These are phyloP conservation scores for Rhea americana DNA, from an alignment of 2,113 vertebrate genomes.

Conservation along the genomic window DNA sequence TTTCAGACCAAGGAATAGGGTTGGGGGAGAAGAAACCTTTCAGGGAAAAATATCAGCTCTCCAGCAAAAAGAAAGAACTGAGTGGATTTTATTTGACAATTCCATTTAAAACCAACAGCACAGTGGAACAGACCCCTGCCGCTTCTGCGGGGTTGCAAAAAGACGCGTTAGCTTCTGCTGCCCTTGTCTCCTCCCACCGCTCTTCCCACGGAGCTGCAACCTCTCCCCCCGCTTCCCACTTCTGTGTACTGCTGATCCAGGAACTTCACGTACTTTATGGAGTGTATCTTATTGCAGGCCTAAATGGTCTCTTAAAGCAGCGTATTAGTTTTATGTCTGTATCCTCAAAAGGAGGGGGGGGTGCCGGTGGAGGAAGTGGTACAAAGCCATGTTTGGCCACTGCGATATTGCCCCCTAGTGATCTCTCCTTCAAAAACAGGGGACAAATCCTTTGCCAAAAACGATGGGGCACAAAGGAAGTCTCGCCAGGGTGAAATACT, in stretches of 20 bases:
- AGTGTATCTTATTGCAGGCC: not conserved
- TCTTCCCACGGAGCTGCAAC: not conserved
- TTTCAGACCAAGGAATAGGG: too few relatives aligned
- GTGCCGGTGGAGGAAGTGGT: not conserved
- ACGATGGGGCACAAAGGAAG: too few relatives aligned
- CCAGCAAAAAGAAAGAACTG: not conserved
- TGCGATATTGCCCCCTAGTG: slow-evolving; percentile 19
- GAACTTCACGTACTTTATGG: not conserved
- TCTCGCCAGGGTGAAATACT: not conserved
- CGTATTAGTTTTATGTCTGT: not conserved
- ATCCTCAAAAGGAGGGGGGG: not conserved
- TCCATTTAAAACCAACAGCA: too few relatives aligned
- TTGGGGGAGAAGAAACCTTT: not conserved
- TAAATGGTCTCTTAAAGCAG: slow-evolving; percentile 4
- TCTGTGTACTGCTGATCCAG: not conserved
- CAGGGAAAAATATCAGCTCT: fast-evolving
- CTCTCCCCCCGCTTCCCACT: not conserved
- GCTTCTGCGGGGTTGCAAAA: not conserved
- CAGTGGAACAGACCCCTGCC: not conserved
- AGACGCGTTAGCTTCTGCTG: not conserved
- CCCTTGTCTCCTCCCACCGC: too few relatives aligned
- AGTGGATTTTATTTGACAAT: not conserved
- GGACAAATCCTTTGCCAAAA: not conserved
- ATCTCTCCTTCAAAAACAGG: not conserved
- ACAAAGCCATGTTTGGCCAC: not conserved